A percentile compares a stretch with the other conserved stretches of the same genome.
Evolutionary conservation across 2,113 vertebrate species (phyloP).

Genomic region (Aepyceros melampus): DNA sequence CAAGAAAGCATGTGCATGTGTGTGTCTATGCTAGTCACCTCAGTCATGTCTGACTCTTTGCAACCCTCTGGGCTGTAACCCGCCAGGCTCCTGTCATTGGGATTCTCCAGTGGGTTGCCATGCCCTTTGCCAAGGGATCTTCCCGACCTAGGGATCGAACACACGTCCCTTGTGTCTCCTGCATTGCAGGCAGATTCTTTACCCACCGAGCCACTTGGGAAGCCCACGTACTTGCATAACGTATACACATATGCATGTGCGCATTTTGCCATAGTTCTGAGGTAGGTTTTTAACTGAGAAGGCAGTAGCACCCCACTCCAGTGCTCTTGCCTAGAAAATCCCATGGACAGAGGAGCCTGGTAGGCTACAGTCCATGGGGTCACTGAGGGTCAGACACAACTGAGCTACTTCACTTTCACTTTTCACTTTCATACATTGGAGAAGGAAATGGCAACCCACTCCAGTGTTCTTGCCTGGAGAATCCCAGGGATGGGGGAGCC

Average conservation of each 20-base stretch:
- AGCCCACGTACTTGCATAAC: accelerated
- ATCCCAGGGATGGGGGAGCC: no score
- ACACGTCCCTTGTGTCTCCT: not conserved
- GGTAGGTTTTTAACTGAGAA: not conserved
- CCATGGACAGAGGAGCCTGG: no score
- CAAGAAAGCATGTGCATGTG: not conserved
- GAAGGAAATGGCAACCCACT: no score
- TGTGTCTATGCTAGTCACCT: not conserved
- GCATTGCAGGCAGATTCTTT: not conserved
- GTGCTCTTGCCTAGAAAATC: no score
- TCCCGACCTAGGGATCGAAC: not conserved
- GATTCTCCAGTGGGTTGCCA: not conserved
- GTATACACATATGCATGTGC: no score
- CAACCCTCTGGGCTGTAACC: not conserved
- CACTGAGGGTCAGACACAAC: no score
- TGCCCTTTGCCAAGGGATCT: not conserved
- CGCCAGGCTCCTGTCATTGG: not conserved
- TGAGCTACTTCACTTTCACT: no score
- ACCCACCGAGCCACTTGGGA: not conserved
- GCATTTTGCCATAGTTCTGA: not conserved
- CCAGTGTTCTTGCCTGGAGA: no score
- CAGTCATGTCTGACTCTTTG: not conserved
- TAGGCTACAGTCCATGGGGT: no score
- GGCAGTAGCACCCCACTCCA: no score
- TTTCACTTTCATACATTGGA: no score